Conservation (phyloP, 1,140 invertebrate genomes). For the Hyphantria cunea region DNA sequence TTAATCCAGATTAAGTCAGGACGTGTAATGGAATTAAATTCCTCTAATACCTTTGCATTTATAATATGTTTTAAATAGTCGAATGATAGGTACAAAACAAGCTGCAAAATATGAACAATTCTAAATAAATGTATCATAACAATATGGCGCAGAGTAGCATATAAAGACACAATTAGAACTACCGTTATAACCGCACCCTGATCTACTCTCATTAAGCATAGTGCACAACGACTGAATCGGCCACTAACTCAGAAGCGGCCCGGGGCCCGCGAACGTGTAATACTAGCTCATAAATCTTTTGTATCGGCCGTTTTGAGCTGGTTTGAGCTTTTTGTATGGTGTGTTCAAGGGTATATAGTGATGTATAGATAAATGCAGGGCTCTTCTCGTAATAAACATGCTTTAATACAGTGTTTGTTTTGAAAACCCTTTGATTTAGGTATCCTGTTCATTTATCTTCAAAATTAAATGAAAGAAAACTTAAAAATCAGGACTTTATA, state of each 20-base stretch:
- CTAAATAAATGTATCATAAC: slow-evolving; percentile 19
- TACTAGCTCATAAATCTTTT: slow-evolving; percentile 32
- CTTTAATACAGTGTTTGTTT: background rate
- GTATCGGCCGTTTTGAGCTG: slow-evolving; percentile 30
- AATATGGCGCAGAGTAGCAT: slow-evolving; percentile 1
- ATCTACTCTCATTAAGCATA: slow-evolving; percentile 39
- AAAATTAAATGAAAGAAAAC: too few relatives aligned
- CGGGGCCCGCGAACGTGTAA: slow-evolving; percentile 31
- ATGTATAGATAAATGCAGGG: slow-evolving; percentile 12
- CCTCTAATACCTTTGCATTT: too few relatives aligned
- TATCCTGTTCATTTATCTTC: too few relatives aligned
- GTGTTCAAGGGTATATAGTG: slow-evolving; percentile 21
- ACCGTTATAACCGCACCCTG: slow-evolving; percentile 35
- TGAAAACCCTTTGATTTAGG: too few relatives aligned
- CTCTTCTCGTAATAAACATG: background rate
- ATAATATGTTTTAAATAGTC: background rate
- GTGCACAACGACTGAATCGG: slow-evolving; percentile 34
- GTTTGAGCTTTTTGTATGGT: slow-evolving; percentile 28
- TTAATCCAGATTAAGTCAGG: too few relatives aligned
- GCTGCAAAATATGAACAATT: background rate
- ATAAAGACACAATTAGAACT: slow-evolving; percentile 34
- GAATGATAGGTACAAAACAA: background rate
- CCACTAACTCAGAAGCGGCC: slow-evolving; percentile 31
- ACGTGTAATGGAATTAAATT: too few relatives aligned
- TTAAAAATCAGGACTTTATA: too few relatives aligned